phyloP scores from a whole-genome alignment of 1,140 invertebrate species.

The Drosophila nasuta region DNA sequence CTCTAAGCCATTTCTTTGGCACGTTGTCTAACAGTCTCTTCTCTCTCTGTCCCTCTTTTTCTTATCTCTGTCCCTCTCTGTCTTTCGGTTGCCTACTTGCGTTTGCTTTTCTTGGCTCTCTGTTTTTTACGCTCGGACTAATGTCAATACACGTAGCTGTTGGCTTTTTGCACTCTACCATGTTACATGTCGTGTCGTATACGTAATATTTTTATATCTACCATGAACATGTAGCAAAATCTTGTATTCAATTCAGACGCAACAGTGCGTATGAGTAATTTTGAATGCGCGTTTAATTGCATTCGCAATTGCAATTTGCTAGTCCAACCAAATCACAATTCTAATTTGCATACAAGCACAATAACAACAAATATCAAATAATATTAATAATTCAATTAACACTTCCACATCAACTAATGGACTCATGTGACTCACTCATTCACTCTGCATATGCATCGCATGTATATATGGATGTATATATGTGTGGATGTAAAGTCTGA shows the following conservation, averaged over 20 bases:
- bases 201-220: slow-evolving; percentile 13
- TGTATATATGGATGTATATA: too few relatives aligned
- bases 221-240: slow-evolving; percentile 1
- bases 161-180: slow-evolving; percentile 23
- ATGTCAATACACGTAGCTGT: slow-evolving; percentile 53
- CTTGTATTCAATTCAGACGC: slow-evolving; percentile 37
- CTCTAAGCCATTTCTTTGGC: slow-evolving; percentile 69
- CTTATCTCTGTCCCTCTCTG: too few relatives aligned
- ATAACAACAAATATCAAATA: neutral
- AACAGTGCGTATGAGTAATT: slow-evolving; percentile 76
- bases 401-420: slow-evolving; percentile 17
- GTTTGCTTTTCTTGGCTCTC: neutral
- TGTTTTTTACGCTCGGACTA: slow-evolving; percentile 49
- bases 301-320: slow-evolving; percentile 56
- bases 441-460: too few relatives aligned
- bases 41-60: neutral
- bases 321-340: slow-evolving; percentile 15
- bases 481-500: neutral
- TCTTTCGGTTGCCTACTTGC: neutral
- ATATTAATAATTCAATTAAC: slow-evolving; percentile 37
- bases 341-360: slow-evolving; percentile 32
- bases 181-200: slow-evolving; percentile 19
- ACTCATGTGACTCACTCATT: slow-evolving; percentile 1
- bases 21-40: slow-evolving; percentile 20
- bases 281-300: slow-evolving; percentile 71